phyloP scores from a whole-genome alignment of 2,113 vertebrate genomes.

The Cyanoderma ruficeps region DNA sequence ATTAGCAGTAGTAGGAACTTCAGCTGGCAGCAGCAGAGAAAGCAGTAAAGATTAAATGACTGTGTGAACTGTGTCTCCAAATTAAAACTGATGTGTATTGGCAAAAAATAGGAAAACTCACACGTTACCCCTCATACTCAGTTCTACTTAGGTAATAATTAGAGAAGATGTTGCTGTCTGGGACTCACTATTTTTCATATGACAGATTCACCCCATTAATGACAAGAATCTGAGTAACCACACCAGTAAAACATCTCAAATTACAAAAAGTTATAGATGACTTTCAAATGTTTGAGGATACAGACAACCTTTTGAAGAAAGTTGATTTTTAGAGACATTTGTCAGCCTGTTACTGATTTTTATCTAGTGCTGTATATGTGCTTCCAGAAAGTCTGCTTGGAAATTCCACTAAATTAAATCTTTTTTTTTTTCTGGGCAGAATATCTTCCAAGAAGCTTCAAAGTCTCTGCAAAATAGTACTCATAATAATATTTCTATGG shows the following conservation, averaged over 20 bases:
- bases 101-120: background rate
- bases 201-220: background rate
- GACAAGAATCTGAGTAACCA: background rate
- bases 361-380: background rate
- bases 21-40: constrained; percentile 10
- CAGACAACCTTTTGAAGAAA: background rate
- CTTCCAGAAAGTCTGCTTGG: background rate
- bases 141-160: background rate
- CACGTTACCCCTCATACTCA: background rate
- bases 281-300: background rate
- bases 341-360: background rate
- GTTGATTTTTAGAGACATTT: background rate
- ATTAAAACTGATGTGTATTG: background rate
- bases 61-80: background rate
- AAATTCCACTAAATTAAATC: background rate
- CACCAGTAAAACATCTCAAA: background rate
- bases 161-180: background rate
- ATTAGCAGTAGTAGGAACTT: constrained; percentile 19
- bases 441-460: background rate
- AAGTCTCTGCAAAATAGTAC: background rate
- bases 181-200: background rate
- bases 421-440: background rate
- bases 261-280: background rate
- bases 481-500: background rate
- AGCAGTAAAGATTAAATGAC: background rate